These are phyloP conservation scores for Microcebus lehilahytsara DNA, from an alignment of 2,113 vertebrate genomes.

Conservation along the genomic window DNA sequence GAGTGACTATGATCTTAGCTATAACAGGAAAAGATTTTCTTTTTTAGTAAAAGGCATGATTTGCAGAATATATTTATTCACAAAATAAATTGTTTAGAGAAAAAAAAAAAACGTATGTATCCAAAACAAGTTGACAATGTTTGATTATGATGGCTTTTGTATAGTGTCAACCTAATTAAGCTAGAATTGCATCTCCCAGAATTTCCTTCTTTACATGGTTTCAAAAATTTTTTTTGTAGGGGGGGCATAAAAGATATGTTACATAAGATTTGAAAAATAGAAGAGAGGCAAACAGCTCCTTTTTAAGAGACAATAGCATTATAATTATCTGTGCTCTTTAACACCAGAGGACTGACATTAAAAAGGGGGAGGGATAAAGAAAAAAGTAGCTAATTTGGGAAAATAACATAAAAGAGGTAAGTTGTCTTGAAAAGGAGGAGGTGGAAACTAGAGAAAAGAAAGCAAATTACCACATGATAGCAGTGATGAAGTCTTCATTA, in stretches of 20 bases:
- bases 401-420: neutral
- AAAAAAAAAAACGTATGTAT: neutral
- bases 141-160: neutral
- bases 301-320: neutral
- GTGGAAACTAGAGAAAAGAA: neutral
- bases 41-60: neutral
- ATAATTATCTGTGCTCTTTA: neutral
- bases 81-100: neutral
- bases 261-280: neutral
- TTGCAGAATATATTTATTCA: neutral
- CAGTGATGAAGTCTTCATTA: neutral
- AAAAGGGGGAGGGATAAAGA: neutral
- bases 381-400: neutral
- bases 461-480: fast-evolving
- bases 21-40: neutral
- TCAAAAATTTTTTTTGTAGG: neutral
- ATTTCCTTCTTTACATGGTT: neutral
- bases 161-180: neutral
- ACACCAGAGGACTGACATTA: neutral
- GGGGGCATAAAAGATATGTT: neutral
- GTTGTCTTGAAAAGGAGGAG: neutral
- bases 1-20: neutral
- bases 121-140: neutral
- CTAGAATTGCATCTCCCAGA: neutral
- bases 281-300: neutral